These are phyloP conservation scores for Theristus sp. DNA, from an alignment of 2,888 invertebrate species.

Conservation along the genomic window DNA sequence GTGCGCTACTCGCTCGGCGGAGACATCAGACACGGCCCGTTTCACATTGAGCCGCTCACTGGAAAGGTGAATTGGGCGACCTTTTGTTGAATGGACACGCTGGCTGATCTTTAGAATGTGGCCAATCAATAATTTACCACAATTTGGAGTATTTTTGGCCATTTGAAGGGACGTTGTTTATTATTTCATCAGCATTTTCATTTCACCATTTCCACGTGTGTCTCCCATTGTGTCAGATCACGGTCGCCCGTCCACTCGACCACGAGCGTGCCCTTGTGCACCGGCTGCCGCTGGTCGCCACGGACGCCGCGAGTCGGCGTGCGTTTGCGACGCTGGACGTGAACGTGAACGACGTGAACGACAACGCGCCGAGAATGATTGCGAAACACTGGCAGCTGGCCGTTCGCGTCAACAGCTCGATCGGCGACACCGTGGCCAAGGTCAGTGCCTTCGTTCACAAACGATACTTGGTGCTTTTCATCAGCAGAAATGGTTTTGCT, in stretches of 20 bases:
- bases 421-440: constrained; percentile 55
- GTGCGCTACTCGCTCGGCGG: constrained; percentile 15
- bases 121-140: too few species aligned
- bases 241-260: neutral
- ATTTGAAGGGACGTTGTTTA: too few species aligned
- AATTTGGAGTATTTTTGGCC: too few species aligned
- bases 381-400: constrained; percentile 56
- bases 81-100: too few species aligned
- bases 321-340: constrained; percentile 18
- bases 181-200: too few species aligned
- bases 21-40: constrained; percentile 31
- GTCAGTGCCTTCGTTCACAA: too few species aligned
- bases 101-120: too few species aligned
- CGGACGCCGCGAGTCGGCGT: constrained; percentile 13
- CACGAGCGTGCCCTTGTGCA: neutral
- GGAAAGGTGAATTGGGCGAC: constrained; percentile 48
- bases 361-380: constrained; percentile 83
- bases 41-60: constrained; percentile 60
- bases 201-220: too few species aligned
- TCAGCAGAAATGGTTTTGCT: constrained; percentile 39
- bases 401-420: constrained; percentile 51
- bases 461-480: too few species aligned
- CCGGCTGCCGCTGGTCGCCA: constrained; percentile 15
- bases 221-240: too few species aligned
- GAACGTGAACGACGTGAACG: constrained; percentile 54